Conservation (phyloP, 2,888 invertebrate genomes). For the Pheosia gnoma region DNA sequence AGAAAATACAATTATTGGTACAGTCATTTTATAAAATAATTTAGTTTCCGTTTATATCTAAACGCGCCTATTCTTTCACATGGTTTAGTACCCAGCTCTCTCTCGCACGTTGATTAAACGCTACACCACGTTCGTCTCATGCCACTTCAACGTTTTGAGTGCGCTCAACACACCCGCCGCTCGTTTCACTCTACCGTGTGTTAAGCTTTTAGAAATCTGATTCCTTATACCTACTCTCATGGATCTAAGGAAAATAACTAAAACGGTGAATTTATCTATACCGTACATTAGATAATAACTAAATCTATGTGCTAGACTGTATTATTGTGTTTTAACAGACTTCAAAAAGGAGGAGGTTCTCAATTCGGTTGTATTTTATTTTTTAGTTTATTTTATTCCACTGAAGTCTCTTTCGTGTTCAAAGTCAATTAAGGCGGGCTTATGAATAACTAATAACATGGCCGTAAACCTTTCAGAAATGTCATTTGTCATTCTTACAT, state of each 20-base stretch:
- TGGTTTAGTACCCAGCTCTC: background rate
- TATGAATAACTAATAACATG: too few species aligned
- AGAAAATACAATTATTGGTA: too few species aligned
- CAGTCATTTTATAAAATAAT: too few species aligned
- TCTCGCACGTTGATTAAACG: background rate
- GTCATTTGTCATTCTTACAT: too few species aligned
- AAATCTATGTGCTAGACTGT: background rate
- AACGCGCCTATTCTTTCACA: background rate
- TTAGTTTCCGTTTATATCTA: too few species aligned
- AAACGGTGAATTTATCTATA: background rate
- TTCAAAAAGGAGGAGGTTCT: too few species aligned
- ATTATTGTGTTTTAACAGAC: background rate
- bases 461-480: too few species aligned
- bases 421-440: too few species aligned
- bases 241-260: background rate
- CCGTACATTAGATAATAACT: too few species aligned
- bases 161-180: background rate
- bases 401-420: too few species aligned
- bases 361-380: too few species aligned
- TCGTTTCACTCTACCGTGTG: background rate
- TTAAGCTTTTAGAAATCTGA: background rate
- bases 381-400: background rate
- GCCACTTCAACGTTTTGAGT: slow-evolving; percentile 2
- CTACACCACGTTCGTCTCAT: background rate
- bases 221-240: background rate